Evolutionary conservation across 2,888 invertebrate species (phyloP).

Genomic region (Iphiclides podalirius): DNA sequence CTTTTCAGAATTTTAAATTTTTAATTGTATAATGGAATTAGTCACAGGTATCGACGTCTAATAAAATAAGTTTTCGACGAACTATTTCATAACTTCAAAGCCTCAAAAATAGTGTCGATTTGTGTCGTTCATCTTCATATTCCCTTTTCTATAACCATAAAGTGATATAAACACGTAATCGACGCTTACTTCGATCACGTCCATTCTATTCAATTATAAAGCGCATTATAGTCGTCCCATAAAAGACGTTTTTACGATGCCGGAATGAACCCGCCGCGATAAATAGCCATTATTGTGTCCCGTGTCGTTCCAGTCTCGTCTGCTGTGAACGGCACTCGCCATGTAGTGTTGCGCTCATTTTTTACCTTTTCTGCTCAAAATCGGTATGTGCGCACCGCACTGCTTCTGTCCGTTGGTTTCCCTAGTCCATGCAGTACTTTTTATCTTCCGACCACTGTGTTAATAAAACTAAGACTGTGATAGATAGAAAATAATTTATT

Average conservation of each 20-base stretch:
- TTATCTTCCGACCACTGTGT: neutral
- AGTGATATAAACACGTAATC: slow-evolving; percentile 7
- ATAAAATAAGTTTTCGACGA: too few relatives aligned
- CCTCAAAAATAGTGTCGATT: too few relatives aligned
- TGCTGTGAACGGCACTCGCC: neutral
- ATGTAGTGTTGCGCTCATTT: neutral
- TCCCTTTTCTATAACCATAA: neutral
- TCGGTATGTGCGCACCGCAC: neutral
- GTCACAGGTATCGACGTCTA: too few relatives aligned
- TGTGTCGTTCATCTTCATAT: neutral
- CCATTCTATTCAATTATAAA: slow-evolving; percentile 20
- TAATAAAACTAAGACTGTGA: neutral
- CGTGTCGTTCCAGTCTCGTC: slow-evolving; percentile 12
- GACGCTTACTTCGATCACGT: slow-evolving; percentile 11
- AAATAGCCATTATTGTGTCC: slow-evolving; percentile 18
- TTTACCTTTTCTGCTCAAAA: neutral
- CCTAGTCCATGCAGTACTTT: neutral
- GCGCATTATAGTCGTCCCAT: slow-evolving; percentile 12
- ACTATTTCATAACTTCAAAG: too few relatives aligned
- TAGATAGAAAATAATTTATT: neutral
- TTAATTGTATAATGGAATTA: too few relatives aligned
- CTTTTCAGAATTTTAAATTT: too few relatives aligned
- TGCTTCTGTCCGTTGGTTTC: neutral
- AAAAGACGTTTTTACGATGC: slow-evolving; percentile 16
- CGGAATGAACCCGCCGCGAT: slow-evolving; percentile 17